Evolutionary conservation across 2,113 vertebrate genomes (phyloP).

Genomic region (Rhabdornis inornatus): DNA sequence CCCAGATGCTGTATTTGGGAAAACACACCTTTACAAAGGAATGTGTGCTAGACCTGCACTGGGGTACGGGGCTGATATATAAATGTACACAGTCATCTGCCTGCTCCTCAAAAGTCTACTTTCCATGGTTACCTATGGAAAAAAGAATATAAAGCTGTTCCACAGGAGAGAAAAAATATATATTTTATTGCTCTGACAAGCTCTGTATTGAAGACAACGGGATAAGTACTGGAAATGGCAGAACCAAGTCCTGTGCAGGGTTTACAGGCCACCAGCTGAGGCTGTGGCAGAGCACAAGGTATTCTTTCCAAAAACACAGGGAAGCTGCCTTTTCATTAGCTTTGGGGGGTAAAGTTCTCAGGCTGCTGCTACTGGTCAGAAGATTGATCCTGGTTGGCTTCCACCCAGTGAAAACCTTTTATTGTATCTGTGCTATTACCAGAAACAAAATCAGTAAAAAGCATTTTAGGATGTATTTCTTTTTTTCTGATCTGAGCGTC

Average conservation of each 20-base stretch:
- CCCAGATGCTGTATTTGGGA: background rate
- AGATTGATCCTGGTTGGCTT: background rate
- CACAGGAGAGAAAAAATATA: background rate
- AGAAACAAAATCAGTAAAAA: background rate
- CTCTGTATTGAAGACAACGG: background rate
- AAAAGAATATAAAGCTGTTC: background rate
- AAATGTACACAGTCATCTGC: background rate
- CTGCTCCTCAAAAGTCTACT: background rate
- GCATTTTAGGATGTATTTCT: background rate
- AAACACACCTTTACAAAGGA: background rate
- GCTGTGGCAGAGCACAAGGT: background rate
- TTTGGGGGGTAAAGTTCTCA: background rate
- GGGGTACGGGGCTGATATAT: background rate
- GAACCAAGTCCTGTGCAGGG: background rate
- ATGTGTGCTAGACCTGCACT: background rate
- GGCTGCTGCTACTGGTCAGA: background rate
- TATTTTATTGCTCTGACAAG: background rate
- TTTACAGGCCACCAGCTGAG: background rate
- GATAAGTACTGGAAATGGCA: background rate
- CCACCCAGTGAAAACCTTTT: background rate
- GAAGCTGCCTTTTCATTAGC: background rate
- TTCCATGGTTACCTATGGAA: background rate
- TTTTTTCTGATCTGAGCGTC: background rate
- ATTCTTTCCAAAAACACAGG: background rate
- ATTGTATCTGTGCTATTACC: background rate